Conservation (phyloP, 2,797 vertebrate genomes). For the Halcyon badia region DNA sequence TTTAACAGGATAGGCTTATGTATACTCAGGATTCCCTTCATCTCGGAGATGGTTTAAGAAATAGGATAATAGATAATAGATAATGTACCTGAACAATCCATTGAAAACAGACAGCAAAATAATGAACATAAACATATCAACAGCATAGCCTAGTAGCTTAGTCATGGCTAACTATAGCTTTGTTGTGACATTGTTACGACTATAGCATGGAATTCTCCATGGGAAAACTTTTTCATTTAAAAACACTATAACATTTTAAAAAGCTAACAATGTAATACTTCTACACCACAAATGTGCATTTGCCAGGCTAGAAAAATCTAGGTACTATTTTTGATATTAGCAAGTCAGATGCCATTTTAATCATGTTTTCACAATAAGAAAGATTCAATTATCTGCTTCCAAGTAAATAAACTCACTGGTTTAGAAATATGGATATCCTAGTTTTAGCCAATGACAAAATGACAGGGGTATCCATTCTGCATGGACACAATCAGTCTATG, state of each 20-base stretch:
- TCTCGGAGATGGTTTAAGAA: not conserved
- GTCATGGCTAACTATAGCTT: not conserved
- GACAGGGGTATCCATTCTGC: not conserved
- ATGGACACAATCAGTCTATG: not conserved
- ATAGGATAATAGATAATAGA: not conserved
- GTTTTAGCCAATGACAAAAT: not conserved
- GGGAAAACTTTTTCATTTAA: not conserved
- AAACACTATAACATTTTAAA: not conserved
- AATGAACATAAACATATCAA: not conserved
- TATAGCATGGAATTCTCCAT: not conserved
- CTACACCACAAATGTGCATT: not conserved
- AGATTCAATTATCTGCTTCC: not conserved
- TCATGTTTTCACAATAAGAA: not conserved
- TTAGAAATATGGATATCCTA: not conserved
- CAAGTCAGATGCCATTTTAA: not conserved
- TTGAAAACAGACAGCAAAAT: not conserved
- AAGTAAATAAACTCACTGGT: conserved; percentile 1
- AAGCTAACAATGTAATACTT: not conserved
- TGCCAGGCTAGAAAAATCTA: not conserved
- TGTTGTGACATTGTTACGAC: not conserved
- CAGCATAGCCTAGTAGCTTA: not conserved
- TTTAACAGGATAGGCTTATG: not conserved
- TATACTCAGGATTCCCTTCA: not conserved
- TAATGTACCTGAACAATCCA: not conserved
- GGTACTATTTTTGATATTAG: not conserved